A percentile compares a stretch with the other conserved stretches of the same genome.
Evolutionary conservation across 2,113 vertebrate species (phyloP).

Genomic region (Chitala chitala): DNA sequence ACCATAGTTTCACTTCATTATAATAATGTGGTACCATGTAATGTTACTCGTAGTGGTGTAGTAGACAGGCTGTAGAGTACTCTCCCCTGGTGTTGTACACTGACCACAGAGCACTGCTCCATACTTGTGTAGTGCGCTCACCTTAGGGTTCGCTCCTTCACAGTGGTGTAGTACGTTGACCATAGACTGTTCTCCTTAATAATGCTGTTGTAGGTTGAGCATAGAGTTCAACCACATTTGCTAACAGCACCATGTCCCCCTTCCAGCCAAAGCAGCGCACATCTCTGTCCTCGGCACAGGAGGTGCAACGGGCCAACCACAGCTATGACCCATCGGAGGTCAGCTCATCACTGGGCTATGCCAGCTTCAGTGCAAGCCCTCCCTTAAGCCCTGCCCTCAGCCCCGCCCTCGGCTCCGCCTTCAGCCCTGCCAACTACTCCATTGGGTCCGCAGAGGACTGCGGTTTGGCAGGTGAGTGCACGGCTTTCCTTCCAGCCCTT

Average conservation of each 20-base stretch:
- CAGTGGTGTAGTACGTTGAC: background rate
- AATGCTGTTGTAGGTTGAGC: background rate
- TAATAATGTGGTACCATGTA: too few species aligned
- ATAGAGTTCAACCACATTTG: background rate
- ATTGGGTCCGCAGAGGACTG: constrained; percentile 66
- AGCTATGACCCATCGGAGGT: constrained; percentile 88
- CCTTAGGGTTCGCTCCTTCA: background rate
- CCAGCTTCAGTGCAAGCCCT: constrained; percentile 79
- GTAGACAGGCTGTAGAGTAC: too few species aligned
- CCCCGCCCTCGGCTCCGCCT: constrained; percentile 46
- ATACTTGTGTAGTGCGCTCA: background rate
- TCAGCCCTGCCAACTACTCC: constrained; percentile 60
- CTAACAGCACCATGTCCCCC: background rate
- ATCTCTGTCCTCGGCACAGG: constrained; percentile 88
- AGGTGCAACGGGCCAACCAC: constrained; percentile 84
- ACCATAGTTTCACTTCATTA: too few species aligned
- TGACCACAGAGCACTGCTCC: too few species aligned
- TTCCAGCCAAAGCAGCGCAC: constrained; percentile 88
- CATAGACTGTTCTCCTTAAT: background rate
- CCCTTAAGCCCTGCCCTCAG: constrained; percentile 71
- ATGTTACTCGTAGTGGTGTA: too few species aligned
- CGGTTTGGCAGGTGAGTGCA: constrained; percentile 59
- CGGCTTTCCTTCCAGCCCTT: constrained; percentile 19
- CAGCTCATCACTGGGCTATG: constrained; percentile 79
- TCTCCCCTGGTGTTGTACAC: too few species aligned